A percentile compares a stretch with the other conserved stretches of the same genome.
phyloP scores from a whole-genome alignment of 92 coral and sea anemone genomes.

The Desmophyllum pertusum region DNA sequence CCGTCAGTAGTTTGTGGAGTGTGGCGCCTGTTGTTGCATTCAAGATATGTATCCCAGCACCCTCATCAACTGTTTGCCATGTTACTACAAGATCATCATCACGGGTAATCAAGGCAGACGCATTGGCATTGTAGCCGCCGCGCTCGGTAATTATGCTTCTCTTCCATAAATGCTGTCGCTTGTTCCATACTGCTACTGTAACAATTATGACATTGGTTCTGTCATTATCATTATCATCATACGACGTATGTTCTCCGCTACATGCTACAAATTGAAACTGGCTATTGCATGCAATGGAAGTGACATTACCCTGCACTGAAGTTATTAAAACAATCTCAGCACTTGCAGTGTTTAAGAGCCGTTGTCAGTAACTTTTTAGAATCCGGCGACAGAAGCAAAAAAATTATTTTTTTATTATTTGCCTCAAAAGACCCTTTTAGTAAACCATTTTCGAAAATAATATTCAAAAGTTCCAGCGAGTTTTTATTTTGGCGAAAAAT shows the following conservation, averaged over 20 bases:
- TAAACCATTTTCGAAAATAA: no score
- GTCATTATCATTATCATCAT: neutral
- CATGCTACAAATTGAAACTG: conserved; percentile 1
- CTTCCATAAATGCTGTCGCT: neutral
- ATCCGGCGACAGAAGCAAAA: no score
- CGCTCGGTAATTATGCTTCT: neutral
- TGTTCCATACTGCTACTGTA: neutral
- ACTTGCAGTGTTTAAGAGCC: no score
- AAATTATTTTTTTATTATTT: no score
- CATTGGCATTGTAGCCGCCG: neutral
- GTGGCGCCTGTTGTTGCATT: neutral
- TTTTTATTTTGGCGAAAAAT: no score
- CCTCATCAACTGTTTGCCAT: neutral
- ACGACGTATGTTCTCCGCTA: neutral
- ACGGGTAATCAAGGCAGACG: neutral
- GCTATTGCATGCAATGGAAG: neutral
- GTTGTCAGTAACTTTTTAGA: no score
- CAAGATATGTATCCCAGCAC: neutral
- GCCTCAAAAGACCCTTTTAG: no score
- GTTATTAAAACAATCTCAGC: neutral
- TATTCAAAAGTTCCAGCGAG: no score
- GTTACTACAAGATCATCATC: neutral
- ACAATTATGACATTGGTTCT: neutral
- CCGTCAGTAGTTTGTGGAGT: neutral
- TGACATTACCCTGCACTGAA: neutral